Evolutionary conservation across 2,888 invertebrate genomes (phyloP), one percentile per base, ranked within the genome.

Genomic region (Drosophila recens): DNA sequence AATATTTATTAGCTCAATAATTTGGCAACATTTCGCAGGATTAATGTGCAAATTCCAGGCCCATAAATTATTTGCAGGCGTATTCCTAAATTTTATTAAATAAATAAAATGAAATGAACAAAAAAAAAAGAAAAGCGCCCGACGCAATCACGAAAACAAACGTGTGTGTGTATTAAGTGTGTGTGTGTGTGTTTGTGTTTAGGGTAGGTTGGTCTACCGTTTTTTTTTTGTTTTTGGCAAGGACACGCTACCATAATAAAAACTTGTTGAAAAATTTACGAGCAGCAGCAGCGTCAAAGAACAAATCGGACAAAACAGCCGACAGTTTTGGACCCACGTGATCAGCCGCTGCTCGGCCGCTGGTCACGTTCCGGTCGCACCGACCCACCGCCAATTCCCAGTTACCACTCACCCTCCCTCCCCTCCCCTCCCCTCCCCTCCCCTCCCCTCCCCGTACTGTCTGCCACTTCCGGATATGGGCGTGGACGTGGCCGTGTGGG

Each of bases 231-330:
- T 64, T 67, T 59, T 59, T 58, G 67, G 67, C 62, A 67, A 68
- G 75, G 74, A 83, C 80, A 83, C 79, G 83, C 75, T 83, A 79
- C 69, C 73, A 83, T 81, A 83, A 79, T 81, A 83, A 83, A 83
- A 83, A 81, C 83, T 80, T 83, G 83, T 79, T 83, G 83, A 83
- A 83, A 83, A 83, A 83, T 83, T 80, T 79, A 82, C 79, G 79
- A 77, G 79, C 79, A n/a, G 49, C 20, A 59, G 65, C 69, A 74
- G 64, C 77, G 71, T 75, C 80, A 82, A 82, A 78, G 73, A 80
- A 78, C 80, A 80, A 75, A 82, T 80, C 73, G 75, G 82, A 78
- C 78, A 66, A 69, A 72, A 72, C 73, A 58, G 71, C 64, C 75
- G 59, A 67, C 27, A 30, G 30, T 30, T 30, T 13, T 20, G n/a